These are phyloP conservation scores for Hippopotamus amphibius DNA, from an alignment of 2,113 vertebrate genomes.

Conservation along the genomic window DNA sequence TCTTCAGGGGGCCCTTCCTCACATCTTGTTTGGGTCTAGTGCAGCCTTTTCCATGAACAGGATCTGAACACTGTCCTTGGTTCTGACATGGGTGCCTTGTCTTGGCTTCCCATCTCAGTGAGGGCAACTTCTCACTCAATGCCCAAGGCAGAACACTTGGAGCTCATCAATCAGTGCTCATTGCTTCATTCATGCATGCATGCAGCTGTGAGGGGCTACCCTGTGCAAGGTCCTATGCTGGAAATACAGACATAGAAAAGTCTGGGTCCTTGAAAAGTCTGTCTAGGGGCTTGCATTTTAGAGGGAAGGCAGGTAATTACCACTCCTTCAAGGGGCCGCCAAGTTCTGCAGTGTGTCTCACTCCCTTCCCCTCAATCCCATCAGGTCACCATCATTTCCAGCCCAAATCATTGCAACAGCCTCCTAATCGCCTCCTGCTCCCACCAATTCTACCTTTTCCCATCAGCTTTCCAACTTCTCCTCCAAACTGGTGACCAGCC, in stretches of 20 bases:
- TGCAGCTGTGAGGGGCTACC: neutral
- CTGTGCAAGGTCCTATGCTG: neutral
- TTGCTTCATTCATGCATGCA: accelerated
- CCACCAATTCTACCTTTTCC: neutral
- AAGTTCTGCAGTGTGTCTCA: neutral
- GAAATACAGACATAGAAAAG: neutral
- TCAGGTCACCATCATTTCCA: neutral
- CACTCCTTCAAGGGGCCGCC: neutral
- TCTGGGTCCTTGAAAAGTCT: neutral
- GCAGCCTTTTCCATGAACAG: neutral
- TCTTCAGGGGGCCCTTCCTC: neutral
- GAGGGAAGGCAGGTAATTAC: neutral
- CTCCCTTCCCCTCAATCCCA: accelerated
- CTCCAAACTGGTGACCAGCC: neutral
- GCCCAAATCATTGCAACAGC: neutral
- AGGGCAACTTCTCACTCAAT: accelerated
- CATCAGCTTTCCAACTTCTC: neutral
- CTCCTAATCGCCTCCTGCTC: neutral
- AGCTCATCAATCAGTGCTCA: neutral
- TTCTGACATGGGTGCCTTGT: neutral
- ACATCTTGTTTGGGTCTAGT: neutral
- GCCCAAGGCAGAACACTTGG: neutral
- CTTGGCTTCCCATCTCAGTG: neutral
- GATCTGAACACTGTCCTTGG: neutral
- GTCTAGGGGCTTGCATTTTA: neutral